Evolutionary conservation across 1,140 invertebrate genomes (phyloP).

Genomic region (Pomacea maculata): DNA sequence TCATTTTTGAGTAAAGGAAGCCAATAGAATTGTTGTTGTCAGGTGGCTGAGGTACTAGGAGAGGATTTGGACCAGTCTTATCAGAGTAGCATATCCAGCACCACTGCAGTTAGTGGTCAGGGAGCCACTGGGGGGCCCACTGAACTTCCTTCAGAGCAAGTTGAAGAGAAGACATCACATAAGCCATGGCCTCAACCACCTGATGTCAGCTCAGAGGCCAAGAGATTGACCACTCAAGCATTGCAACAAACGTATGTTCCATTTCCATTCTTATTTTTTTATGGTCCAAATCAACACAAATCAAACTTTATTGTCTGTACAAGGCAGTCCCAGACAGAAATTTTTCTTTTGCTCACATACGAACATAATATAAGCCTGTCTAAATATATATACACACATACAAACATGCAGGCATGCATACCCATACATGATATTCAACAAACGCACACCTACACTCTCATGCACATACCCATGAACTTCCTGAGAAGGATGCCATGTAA

Average conservation of each 20-base stretch:
- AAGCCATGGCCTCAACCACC: constrained; percentile 58
- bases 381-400: no score
- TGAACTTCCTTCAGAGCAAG: background rate
- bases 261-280: no score
- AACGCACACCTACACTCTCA: background rate
- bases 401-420: background rate
- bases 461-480: background rate
- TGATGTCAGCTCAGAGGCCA: constrained; percentile 44
- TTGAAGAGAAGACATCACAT: constrained; percentile 30
- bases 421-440: background rate
- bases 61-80: constrained; percentile 19
- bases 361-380: no score
- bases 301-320: no score
- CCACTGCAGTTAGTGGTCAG: background rate
- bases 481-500: background rate
- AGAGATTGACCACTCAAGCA: constrained; percentile 22
- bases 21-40: background rate
- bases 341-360: no score
- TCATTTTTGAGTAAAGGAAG: background rate
- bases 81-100: background rate
- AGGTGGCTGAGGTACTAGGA: constrained; percentile 54
- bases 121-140: background rate
- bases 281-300: no score
- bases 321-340: no score
- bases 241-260: constrained; percentile 26